A percentile compares a stretch with the other conserved stretches of the same genome.
phyloP scores from a whole-genome alignment of 1,140 invertebrate species.

The Hestina assimilis region DNA sequence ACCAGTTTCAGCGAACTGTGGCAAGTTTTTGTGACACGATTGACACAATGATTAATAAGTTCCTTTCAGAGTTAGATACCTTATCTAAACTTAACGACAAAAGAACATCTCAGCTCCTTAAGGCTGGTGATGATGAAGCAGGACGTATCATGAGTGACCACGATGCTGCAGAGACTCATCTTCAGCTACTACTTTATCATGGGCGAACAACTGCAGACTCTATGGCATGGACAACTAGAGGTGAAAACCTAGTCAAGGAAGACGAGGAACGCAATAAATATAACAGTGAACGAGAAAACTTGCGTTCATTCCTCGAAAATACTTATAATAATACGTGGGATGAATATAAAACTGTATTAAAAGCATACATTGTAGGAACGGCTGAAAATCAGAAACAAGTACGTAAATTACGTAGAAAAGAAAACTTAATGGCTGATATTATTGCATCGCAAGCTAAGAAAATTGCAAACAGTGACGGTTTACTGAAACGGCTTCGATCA shows the following conservation, averaged over 20 bases:
- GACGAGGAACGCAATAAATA: slow-evolving; percentile 65
- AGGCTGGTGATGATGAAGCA: slow-evolving; percentile 47
- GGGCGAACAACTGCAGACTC: slow-evolving; percentile 58
- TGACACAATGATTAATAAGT: slow-evolving; percentile 67
- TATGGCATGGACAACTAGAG: slow-evolving; percentile 62
- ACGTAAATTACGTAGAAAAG: slow-evolving; percentile 62
- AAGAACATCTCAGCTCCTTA: slow-evolving; percentile 49
- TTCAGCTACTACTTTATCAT: slow-evolving; percentile 60
- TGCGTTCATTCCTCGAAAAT: slow-evolving; percentile 62
- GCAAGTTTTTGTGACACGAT: slow-evolving; percentile 65
- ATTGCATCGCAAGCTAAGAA: slow-evolving; percentile 66
- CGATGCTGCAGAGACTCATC: slow-evolving; percentile 61
- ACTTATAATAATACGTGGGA: slow-evolving; percentile 62
- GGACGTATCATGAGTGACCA: slow-evolving; percentile 49
- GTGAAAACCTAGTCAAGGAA: slow-evolving; percentile 66
- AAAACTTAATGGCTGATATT: slow-evolving; percentile 70
- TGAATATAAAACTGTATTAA: slow-evolving; percentile 64
- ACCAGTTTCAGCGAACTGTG: slow-evolving; percentile 65
- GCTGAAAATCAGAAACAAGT: slow-evolving; percentile 66
- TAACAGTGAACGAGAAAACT: slow-evolving; percentile 52
- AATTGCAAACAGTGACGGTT: slow-evolving; percentile 61
- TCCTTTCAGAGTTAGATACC: slow-evolving; percentile 55
- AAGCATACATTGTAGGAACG: slow-evolving; percentile 54
- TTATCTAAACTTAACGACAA: slow-evolving; percentile 51
- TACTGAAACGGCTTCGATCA: slow-evolving; percentile 50